These are phyloP conservation scores for Ageneiosus marmoratus DNA, from an alignment of 2,113 vertebrate genomes.

Conservation along the genomic window DNA sequence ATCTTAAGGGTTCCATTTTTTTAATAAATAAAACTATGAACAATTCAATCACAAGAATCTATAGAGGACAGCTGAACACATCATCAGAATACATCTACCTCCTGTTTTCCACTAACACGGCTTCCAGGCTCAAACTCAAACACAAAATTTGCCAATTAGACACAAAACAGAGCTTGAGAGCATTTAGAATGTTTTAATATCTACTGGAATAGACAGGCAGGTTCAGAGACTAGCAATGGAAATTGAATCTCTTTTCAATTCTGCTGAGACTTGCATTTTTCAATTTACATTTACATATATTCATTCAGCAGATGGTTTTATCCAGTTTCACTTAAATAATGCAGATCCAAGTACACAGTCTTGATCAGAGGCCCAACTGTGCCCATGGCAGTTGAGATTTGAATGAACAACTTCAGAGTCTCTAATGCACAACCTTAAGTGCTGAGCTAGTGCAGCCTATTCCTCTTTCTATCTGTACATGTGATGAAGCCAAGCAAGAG, in stretches of 20 bases:
- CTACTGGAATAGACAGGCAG: background rate
- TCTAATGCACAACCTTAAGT: background rate
- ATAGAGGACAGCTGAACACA: background rate
- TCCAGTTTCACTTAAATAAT: background rate
- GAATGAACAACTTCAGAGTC: background rate
- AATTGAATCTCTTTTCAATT: background rate
- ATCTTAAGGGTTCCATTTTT: no score
- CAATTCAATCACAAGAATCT: background rate
- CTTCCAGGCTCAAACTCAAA: no score
- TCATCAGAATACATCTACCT: no score
- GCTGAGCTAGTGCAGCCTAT: background rate
- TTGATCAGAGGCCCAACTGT: slow-evolving; percentile 12
- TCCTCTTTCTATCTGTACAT: background rate
- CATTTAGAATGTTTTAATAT: no score
- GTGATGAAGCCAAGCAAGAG: background rate
- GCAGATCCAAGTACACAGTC: background rate
- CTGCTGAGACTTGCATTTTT: background rate
- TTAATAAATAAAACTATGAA: background rate
- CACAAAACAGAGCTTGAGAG: background rate
- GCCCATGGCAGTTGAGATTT: background rate
- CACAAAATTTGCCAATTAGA: background rate
- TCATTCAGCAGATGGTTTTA: slow-evolving; percentile 1
- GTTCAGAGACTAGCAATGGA: background rate
- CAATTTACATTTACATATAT: background rate
- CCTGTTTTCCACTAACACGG: background rate